Base-by-base conservation (phyloP, 2,888 invertebrate species). In the Apamea anceps region DNA sequence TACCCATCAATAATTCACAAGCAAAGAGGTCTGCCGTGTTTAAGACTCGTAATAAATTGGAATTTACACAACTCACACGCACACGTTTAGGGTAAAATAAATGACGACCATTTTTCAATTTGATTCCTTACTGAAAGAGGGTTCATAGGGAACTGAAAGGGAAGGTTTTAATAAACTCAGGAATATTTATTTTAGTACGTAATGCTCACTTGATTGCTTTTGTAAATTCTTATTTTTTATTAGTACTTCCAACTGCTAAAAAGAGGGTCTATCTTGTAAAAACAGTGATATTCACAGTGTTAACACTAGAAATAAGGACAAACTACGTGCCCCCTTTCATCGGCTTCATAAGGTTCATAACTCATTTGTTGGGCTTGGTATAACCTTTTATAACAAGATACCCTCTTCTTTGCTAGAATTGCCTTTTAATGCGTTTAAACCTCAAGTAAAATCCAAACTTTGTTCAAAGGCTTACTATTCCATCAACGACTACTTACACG, bases 21-120 rank as follows among this genome's bases (percentile, higher is more conserved):
- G 57, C 37, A 45, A 80, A 54, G 70, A 42, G 77, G 72, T 48
- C 60, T 48, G 54, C 77, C 54, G 62, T 73, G 68, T 77, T 80
- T 66, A 84, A 78, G 76, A 68, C 65, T 42, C 7, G 73, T 63
- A 80, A 85, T 80, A 87, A 87, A 85, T 86, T 84, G 37, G 48
- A 80, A 62, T 76, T 66, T 79, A 75, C 72, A 57, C 51, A 79
- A 65, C 72, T 65, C 67, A 28, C 77, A 72, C 68, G 54, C 65
- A 62, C 45, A 42, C 48, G 51, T 37, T 71, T 57, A 42, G 48
- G 45, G n/a, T 42, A 8, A 87, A 80, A 85, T 75, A 85, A 85
- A 86, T 68, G 74, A 70, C 48, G 37, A 18, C 18, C 54, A 84
- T 84, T 87, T 84, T 80, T 83, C 72, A 70, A 21, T 72, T 72